Base-by-base conservation (phyloP, 2,888 invertebrate species). In the Ormyrus thymus region DNA sequence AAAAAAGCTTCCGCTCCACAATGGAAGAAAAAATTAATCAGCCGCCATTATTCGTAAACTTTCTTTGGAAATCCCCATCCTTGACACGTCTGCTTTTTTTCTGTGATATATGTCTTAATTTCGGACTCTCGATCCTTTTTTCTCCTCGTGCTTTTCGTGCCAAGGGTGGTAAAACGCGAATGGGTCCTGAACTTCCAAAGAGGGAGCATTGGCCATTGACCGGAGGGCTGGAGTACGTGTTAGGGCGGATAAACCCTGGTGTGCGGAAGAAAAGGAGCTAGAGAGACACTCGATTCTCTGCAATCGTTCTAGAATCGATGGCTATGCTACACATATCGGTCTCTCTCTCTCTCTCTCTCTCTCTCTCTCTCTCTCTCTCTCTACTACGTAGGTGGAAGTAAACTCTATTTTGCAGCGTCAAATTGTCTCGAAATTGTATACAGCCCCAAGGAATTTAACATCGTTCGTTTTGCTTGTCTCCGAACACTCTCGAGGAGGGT, bases 341-440 rank as follows among this genome's bases (percentile, higher is more conserved):
- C 3, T 29, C 29, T 29, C 29, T 29, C 29, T 29, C 29, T n/a
- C n/a, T n/a, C n/a, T n/a, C n/a, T n/a, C n/a, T n/a, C n/a, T n/a
- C n/a, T n/a, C n/a, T n/a, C n/a, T n/a, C n/a, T 29, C 29, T 29
- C 2, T 29, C 29, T 1, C 29, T 29, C 29, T 2, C 29, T 29
- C 29, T 29, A 29, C 62, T 53, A n/a, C 56, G 61, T 6, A n/a
- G 13, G 69, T 46, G 43, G 11, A n/a, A 29, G 29, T 51, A 77
- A 48, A 53, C 55, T 72, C 62, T 56, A 71, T 72, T 65, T n/a
- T 46, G 46, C 29, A 29, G 59, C 74, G 15, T 48, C 51, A 77
- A 76, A 78, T 81, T 78, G 80, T 76, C 80, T 81, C 75, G 77
- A 81, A 81, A 83, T 80, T 81, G 65, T 51, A 55, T 29, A 29